Conservation (phyloP, 2,113 vertebrate species). For the Rhadina sibilatrix region DNA sequence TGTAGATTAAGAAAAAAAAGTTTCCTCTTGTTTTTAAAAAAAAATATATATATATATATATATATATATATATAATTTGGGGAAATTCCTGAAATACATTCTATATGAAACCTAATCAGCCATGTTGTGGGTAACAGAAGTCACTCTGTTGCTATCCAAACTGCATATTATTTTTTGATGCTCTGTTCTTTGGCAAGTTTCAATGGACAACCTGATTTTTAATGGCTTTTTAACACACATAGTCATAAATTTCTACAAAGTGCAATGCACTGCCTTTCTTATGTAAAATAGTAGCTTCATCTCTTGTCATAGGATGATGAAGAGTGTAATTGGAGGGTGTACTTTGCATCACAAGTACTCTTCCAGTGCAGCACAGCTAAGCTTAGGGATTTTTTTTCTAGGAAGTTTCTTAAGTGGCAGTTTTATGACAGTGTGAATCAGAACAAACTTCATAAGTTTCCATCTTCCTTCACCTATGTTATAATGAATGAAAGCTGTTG, state of each 20-base stretch:
- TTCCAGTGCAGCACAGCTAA: neutral
- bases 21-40: neutral
- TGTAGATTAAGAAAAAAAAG: neutral
- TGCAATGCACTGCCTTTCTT: neutral
- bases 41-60: no score
- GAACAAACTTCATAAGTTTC: neutral
- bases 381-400: neutral
- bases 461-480: neutral
- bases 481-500: neutral
- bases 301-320: neutral
- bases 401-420: neutral
- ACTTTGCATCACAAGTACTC: neutral
- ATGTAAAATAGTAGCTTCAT: neutral
- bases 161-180: neutral
- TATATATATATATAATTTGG: neutral
- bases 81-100: neutral
- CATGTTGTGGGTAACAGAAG: neutral
- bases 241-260: neutral
- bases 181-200: neutral
- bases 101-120: neutral
- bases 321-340: neutral
- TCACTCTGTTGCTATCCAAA: neutral
- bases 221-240: neutral
- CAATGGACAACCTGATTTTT: neutral
- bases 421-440: neutral